Evolutionary conservation across 2,113 vertebrate genomes (phyloP).

Genomic region (Passer montanus): DNA sequence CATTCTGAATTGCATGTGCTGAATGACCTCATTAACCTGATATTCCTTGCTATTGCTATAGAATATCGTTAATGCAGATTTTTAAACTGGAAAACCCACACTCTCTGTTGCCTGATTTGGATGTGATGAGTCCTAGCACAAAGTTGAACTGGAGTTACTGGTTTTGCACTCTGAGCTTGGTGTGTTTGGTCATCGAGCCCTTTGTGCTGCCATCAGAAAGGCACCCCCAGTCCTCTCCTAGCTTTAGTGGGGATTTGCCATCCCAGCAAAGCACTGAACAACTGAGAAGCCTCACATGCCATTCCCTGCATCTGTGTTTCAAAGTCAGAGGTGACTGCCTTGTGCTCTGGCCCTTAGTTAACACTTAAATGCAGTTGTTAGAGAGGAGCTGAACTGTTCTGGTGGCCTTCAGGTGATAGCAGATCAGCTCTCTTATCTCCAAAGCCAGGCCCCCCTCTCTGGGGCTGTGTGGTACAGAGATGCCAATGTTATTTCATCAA

Average conservation of each 20-base stretch:
- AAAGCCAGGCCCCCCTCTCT: neutral
- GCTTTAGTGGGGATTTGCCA: neutral
- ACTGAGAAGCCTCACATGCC: rapidly evolving
- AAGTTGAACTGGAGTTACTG: neutral
- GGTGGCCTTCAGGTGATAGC: neutral
- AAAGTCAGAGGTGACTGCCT: neutral
- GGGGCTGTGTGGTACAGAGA: neutral
- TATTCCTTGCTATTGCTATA: neutral
- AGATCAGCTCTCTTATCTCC: neutral
- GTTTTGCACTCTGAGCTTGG: neutral
- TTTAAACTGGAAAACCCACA: neutral
- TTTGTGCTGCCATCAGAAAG: neutral
- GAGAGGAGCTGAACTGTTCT: neutral
- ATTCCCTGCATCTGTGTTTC: neutral
- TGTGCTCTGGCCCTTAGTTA: neutral
- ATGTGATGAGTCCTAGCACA: neutral
- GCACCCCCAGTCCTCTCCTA: neutral
- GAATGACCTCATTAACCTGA: neutral
- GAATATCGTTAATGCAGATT: neutral
- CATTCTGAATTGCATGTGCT: neutral
- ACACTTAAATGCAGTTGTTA: neutral
- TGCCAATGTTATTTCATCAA: neutral
- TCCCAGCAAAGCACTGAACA: neutral
- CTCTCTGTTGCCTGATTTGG: neutral
- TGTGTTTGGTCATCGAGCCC: rapidly evolving